Percentiles rank a stretch among this genome's conserved stretches.
Conservation (phyloP, 2,797 vertebrate genomes). For the Pseudochirops corinnae region DNA sequence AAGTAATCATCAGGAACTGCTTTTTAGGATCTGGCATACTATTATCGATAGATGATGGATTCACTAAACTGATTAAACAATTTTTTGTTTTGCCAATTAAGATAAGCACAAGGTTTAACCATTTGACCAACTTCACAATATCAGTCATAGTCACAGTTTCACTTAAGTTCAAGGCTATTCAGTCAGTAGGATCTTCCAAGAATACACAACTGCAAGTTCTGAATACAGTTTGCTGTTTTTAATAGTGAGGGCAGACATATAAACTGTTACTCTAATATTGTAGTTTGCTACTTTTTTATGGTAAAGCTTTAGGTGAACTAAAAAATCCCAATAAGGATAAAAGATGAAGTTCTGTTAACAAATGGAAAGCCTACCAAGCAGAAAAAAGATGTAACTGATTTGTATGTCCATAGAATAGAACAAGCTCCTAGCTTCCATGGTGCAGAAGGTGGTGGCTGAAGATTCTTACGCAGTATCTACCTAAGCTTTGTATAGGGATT, state of each 20-base stretch:
- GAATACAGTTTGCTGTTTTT: neutral
- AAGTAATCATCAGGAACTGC: neutral
- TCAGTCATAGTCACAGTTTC: neutral
- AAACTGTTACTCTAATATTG: neutral
- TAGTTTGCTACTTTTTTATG: neutral
- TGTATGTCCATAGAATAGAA: neutral
- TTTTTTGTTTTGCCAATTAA: neutral
- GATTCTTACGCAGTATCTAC: neutral
- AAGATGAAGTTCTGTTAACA: neutral
- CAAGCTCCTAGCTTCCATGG: neutral
- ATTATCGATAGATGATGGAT: neutral
- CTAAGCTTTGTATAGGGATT: neutral
- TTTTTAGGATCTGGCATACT: neutral
- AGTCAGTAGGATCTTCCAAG: neutral
- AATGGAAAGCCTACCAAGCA: neutral
- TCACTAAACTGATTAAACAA: neutral
- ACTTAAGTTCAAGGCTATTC: neutral
- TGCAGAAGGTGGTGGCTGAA: neutral
- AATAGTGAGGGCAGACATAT: neutral
- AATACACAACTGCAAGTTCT: neutral
- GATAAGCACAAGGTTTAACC: neutral
- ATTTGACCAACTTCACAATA: neutral
- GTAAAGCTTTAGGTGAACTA: neutral
- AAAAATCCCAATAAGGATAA: neutral
- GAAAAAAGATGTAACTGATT: neutral